Evolutionary conservation across 2,888 invertebrate species (phyloP), one percentile per base, ranked within the genome.

Genomic region (Lithophane semibrunnea): DNA sequence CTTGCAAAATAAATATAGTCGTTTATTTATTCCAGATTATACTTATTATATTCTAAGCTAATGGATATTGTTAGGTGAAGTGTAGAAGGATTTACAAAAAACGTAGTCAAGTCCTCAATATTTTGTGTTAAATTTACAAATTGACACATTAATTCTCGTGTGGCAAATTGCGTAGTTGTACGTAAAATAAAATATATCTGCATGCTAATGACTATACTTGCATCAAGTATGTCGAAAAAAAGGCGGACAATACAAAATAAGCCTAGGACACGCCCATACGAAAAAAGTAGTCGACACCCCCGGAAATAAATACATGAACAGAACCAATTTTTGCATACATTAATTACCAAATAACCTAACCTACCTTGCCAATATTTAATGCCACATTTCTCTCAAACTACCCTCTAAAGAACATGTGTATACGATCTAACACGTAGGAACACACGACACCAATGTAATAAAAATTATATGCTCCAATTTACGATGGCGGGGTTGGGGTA

Each of bases 401-500:
- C 85, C 83, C 69, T 77, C 69, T 83, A 75, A 77, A 71, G 73
- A 68, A 81, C 85, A 83, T 80, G 80, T 84, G 79, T 85, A 84
- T 82, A 84, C 89, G 91, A 90, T 90, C 90, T 90, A 92, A 91
- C 92, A 92, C 86, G 89, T 86, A 82, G 89, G 80, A 94, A 93
- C 92, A 94, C 92, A 95, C 95, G 95, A 95, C 95, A 95, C 93
- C 92, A 91, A 91, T 92, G 96, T 96, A 96, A 96, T 96, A 96
- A 96, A 96, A 96, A 96, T 96, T 96, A 96, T 96, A 96, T 96
- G 96, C 96, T 96, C 96, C 96, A 96, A 96, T 96, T 96, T 96
- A 96, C 96, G 96, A 95, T 92, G 94, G 88, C 81, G 88, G 90
- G 90, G 91, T 87, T 79, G 89, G 86, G 80, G 78, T 75, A 29